A percentile compares a stretch with the other conserved stretches of the same genome.
These are phyloP conservation scores for Buteo buteo DNA, from an alignment of 2,113 vertebrate genomes.

Conservation along the genomic window DNA sequence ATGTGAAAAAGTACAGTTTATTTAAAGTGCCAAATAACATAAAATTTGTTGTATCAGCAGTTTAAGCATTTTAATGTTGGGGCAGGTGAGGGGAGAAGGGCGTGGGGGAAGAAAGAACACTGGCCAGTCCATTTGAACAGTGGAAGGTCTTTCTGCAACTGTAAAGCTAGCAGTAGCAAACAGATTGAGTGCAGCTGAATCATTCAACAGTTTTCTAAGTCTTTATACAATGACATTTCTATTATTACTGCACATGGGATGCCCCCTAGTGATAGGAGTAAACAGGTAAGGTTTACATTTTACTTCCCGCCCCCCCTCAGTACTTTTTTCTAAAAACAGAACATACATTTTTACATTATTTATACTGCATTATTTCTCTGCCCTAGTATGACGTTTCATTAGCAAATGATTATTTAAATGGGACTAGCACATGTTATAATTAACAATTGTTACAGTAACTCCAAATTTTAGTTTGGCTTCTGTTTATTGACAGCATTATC, in stretches of 20 bases:
- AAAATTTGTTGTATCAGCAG: background rate
- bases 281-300: background rate
- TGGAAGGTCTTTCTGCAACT: background rate
- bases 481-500: background rate
- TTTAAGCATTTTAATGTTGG: background rate
- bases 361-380: background rate
- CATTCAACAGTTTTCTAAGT: background rate
- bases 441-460: background rate
- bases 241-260: background rate
- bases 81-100: background rate
- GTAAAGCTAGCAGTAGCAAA: background rate
- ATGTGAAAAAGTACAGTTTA: background rate
- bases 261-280: conserved; percentile 69
- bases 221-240: background rate
- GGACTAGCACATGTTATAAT: background rate
- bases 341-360: background rate
- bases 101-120: background rate
- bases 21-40: background rate
- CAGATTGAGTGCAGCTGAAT: background rate
- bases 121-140: background rate
- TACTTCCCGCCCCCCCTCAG: background rate
- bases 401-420: background rate
- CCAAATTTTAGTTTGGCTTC: background rate
- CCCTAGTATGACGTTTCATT: background rate
- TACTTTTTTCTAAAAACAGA: background rate